A percentile compares a stretch with the other conserved stretches of the same genome.
Conservation (phyloP, 2,888 invertebrate genomes). For the Strigamia crassipes region DNA sequence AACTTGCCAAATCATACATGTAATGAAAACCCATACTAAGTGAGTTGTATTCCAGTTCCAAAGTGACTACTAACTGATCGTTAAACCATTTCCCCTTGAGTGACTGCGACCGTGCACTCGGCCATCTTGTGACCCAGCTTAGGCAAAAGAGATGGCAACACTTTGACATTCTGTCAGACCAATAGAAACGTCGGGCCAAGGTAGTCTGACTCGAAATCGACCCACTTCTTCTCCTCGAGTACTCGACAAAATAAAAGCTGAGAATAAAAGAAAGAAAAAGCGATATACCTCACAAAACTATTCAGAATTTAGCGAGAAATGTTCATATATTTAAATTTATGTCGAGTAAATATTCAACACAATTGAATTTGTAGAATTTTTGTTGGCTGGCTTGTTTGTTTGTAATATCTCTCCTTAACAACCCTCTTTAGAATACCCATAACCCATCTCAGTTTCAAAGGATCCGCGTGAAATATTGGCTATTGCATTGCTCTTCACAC, state of each 20-base stretch:
- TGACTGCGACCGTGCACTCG: conserved; percentile 5
- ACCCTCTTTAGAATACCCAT: conserved; percentile 4
- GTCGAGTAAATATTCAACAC: neutral
- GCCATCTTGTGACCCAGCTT: conserved; percentile 7
- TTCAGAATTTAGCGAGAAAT: neutral
- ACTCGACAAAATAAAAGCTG: neutral
- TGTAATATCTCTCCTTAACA: neutral
- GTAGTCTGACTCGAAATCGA: conserved; percentile 1
- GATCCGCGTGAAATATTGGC: conserved; percentile 6
- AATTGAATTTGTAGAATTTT: neutral
- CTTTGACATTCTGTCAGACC: neutral
- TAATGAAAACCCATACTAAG: too few species aligned
- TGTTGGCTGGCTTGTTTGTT: neutral
- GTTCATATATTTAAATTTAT: neutral
- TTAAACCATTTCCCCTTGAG: neutral
- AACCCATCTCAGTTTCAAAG: conserved; percentile 10
- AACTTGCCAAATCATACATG: too few species aligned
- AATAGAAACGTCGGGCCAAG: neutral
- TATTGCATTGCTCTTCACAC: neutral
- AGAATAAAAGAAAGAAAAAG: neutral
- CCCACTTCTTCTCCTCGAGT: neutral
- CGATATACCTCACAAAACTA: too few species aligned
- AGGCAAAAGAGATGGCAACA: conserved; percentile 7
- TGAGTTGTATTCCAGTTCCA: too few species aligned
- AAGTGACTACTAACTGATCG: neutral